These are phyloP conservation scores for Hirudinaria manillensis DNA, from an alignment of 2,888 invertebrate genomes.

Conservation along the genomic window DNA sequence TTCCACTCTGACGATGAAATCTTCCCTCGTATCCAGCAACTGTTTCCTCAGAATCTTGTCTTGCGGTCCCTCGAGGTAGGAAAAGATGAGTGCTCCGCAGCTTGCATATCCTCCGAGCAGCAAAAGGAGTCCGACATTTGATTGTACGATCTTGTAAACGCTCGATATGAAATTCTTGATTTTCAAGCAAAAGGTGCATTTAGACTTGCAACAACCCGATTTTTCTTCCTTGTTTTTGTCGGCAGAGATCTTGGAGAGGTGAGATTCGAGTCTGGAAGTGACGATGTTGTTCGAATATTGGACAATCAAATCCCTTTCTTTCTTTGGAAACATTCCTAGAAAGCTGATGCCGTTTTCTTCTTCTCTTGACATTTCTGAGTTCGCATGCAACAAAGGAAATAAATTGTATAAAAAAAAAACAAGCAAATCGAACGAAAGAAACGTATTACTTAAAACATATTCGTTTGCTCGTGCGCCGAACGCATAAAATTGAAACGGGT, in stretches of 20 bases:
- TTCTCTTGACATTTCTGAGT: background rate
- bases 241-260: background rate
- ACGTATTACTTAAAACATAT: too few species aligned
- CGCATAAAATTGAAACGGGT: too few species aligned
- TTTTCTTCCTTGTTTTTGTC: background rate
- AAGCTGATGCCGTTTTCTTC: background rate
- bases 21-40: background rate
- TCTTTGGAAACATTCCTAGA: slow-evolving; percentile 12
- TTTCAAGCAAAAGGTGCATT: slow-evolving; percentile 14
- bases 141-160: slow-evolving; percentile 32
- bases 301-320: slow-evolving; percentile 10
- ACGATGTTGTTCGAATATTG: slow-evolving; percentile 25
- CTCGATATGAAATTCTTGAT: slow-evolving; percentile 6
- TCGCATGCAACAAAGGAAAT: too few species aligned
- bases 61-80: slow-evolving; percentile 16
- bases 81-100: slow-evolving; percentile 27
- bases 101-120: slow-evolving; percentile 27
- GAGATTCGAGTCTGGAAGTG: slow-evolving; percentile 2
- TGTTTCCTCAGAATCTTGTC: slow-evolving; percentile 16
- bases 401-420: too few species aligned
- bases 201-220: slow-evolving; percentile 7
- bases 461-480: too few species aligned
- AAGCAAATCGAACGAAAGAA: too few species aligned
- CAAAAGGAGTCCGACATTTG: slow-evolving; percentile 32
- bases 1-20: slow-evolving; percentile 8